Evolutionary conservation across 2,888 invertebrate species (phyloP), one percentile per base, ranked within the genome.

Genomic region (Drosophila hawaiiensis): DNA sequence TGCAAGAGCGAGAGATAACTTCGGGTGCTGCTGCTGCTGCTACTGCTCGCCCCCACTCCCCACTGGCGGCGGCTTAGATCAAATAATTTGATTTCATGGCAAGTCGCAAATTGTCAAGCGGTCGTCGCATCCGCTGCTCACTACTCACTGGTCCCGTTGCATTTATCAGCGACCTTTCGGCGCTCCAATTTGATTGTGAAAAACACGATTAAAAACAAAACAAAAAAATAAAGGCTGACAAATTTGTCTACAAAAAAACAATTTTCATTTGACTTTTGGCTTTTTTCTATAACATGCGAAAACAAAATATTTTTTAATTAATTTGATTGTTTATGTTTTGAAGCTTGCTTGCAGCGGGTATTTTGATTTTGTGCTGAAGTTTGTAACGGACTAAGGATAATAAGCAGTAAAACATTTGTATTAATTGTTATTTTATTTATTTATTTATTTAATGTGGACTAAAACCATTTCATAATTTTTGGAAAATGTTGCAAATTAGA

Each of bases 1-100:
- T 54, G 71, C n/a, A 43, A 58, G 52, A 54, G 63, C 68, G 25
- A 62, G 67, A 68, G 55, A 62, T 60, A 60, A 31, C 41, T 29
- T 47, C 53, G 59, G n/a, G n/a, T n/a, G 56, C 63, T 60, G 28
- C 41, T 59, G 52, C 29, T 29, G 61, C 47, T 29, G 49, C 41
- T 77, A 67, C 72, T 62, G 55, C 62, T 50, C 31, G 41, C 37
- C 39, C 39, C 56, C 58, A 35, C n/a, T 47, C 33, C 28, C 39
- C 55, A 61, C 39, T 62, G 70, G 52, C 78, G 83, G 84, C 92
- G 92, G 92, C 90, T 81, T 72, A 91, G 92, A 92, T 91, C 92
- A 91, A 91, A 91, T 82, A 83, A 83, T 91, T 88, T 90, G 91
- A 91, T 91, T 91, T 92, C 91, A 91, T 91, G 91, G 70, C 86